Percentiles rank a stretch among this genome's conserved stretches.
phyloP scores from a whole-genome alignment of 2,797 vertebrate species.

The Emydoidea blandingii region DNA sequence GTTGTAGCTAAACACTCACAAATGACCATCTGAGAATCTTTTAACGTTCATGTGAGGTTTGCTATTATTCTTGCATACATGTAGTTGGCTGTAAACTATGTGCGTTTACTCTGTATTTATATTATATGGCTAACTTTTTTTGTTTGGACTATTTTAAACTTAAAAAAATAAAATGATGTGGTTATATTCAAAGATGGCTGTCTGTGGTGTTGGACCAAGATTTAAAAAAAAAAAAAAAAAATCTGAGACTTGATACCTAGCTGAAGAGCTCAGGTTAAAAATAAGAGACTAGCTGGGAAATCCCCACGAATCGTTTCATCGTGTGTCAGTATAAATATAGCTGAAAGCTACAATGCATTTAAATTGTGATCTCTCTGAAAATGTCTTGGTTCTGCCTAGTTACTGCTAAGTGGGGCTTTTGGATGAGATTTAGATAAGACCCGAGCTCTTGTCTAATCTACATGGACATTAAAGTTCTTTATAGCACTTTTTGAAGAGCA shows the following conservation, averaged over 20 bases:
- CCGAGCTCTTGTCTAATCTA: not conserved
- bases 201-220: not conserved
- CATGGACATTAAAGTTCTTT: not conserved
- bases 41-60: constrained; percentile 71
- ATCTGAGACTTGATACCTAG: not conserved
- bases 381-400: not conserved
- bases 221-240: too few relatives aligned
- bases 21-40: constrained; percentile 31
- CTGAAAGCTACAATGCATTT: not conserved
- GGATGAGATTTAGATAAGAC: not conserved
- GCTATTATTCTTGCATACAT: constrained; percentile 73
- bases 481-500: not conserved
- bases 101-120: constrained; percentile 83
- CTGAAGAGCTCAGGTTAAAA: constrained; percentile 48
- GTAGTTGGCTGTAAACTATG: constrained; percentile 78
- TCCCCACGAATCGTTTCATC: not conserved
- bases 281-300: not conserved
- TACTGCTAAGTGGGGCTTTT: not conserved
- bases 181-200: constrained; percentile 61
- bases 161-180: constrained; percentile 76
- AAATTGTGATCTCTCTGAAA: not conserved
- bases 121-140: constrained; percentile 68
- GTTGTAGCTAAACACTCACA: constrained; percentile 67
- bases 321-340: not conserved
- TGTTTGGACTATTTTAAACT: constrained; percentile 78